Evolutionary conservation across 2,888 invertebrate genomes (phyloP), one percentile per base, ranked within the genome.

Genomic region (Hirtodrosophila duncani): DNA sequence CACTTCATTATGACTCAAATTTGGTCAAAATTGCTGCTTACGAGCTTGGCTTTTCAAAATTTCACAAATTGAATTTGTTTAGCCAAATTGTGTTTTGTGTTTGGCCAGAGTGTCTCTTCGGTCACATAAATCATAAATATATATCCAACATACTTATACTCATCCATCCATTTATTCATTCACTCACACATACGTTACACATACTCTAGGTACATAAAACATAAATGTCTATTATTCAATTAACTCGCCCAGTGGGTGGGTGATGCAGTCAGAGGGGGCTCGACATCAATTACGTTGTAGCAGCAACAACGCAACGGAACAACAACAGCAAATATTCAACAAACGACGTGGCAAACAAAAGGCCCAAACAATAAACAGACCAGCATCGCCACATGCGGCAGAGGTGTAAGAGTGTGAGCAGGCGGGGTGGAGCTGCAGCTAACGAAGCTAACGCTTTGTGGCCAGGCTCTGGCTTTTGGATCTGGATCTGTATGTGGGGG

Each of bases 151-250:
- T 21, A 36, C 9, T 23, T 6, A 48, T 21, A 36, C 13, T 30
- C 9, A 20, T n/a, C 8, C 27, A 26, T 27, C 13, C 20, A 14
- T 33, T 33, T 20, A 10, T 38, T 27, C 31, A 27, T 23, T 42
- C 24, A 20, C 26, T 29, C 23, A 30, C 11, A 10, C 13, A 30
- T 43, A 27, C 48, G 23, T 41, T 36, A 8, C 18, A 2, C 11
- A 26, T 8, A 26, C 3, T 26, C 21, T 29, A 24, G 62, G 51
- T 53, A 63, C 52, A 78, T 72, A 67, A 63, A 78, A 67, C 79
- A 78, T 75, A 74, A 72, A 57, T 67, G 63, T 56, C 79, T 63
- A 74, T 74, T 72, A 78, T 72, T 72, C 71, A 72, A 72, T 72
- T 72, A 72, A 74, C 71, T 57, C 34, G 49, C 57, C 53, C 53